phyloP scores from a whole-genome alignment of 2,113 vertebrate genomes.

The Hirundichthys speculiger region DNA sequence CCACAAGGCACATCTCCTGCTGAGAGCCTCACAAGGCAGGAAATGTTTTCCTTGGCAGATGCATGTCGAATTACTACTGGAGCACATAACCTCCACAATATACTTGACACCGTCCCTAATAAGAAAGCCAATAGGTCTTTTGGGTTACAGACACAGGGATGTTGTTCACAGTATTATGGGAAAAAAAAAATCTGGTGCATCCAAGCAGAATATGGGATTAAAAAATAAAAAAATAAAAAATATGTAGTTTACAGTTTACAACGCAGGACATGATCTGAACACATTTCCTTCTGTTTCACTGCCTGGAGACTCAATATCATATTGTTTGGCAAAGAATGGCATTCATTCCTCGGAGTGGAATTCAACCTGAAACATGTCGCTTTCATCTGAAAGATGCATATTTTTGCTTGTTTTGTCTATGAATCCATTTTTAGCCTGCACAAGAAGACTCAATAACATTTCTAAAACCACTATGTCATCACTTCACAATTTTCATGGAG shows the following conservation, averaged over 20 bases:
- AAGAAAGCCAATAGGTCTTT: constrained; percentile 62
- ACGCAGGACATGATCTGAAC: constrained; percentile 41
- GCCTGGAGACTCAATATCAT: constrained; percentile 61
- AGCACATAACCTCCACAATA: constrained; percentile 63
- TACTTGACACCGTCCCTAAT: constrained; percentile 66
- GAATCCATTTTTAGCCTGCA: constrained; percentile 41
- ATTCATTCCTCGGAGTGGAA: constrained; percentile 57
- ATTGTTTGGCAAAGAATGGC: constrained; percentile 62
- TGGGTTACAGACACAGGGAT: constrained; percentile 55
- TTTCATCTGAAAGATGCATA: constrained; percentile 26
- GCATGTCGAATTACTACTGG: constrained; percentile 69
- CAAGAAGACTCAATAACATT: constrained; percentile 46
- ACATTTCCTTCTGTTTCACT: constrained; percentile 56
- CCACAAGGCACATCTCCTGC: constrained; percentile 56
- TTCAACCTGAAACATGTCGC: constrained; percentile 61
- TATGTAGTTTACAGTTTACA: constrained; percentile 55
- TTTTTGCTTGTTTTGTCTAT: constrained; percentile 61
- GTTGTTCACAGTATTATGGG: constrained; percentile 56
- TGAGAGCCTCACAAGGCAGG: constrained; percentile 68
- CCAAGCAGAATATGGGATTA: constrained; percentile 37
- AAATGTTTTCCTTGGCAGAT: constrained; percentile 81
- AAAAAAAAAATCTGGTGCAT: constrained; percentile 70
- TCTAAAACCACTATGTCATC: constrained; percentile 25
- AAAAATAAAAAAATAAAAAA: constrained; percentile 56
- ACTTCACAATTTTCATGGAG: constrained; percentile 40